phyloP scores from a whole-genome alignment of 1,140 invertebrate species.

The Tetragnatha versicolor region DNA sequence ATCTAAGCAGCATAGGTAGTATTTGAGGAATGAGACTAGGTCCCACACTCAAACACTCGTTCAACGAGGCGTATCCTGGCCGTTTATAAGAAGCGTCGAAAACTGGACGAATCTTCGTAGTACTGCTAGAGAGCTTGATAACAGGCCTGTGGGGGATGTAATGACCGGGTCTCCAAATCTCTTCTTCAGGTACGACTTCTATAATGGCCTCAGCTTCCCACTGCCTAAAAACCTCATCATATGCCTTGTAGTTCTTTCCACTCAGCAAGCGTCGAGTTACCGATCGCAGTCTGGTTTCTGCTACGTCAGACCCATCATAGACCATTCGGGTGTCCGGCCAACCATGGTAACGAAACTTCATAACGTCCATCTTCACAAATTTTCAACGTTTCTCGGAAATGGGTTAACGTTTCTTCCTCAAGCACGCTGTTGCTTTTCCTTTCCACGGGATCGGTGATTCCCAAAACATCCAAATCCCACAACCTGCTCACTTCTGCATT shows the following conservation, averaged over 20 bases:
- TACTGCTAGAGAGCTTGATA: neutral
- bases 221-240: slow-evolving; percentile 2
- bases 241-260: slow-evolving; percentile 2
- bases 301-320: slow-evolving; percentile 19
- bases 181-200: neutral
- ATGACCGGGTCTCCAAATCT: neutral
- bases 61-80: slow-evolving; percentile 17
- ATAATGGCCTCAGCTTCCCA: slow-evolving; percentile 5
- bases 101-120: neutral
- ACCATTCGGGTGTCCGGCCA: slow-evolving; percentile 10
- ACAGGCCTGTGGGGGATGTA: neutral
- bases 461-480: slow-evolving; percentile 19
- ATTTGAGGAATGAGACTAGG: slow-evolving; percentile 1
- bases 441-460: neutral
- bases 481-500: slow-evolving; percentile 4
- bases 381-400: slow-evolving; percentile 11
- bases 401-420: slow-evolving; percentile 19
- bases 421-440: slow-evolving; percentile 9
- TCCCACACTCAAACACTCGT: slow-evolving; percentile 27
- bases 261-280: slow-evolving; percentile 4
- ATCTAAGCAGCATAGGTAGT: neutral
- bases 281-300: slow-evolving; percentile 7
- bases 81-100: slow-evolving; percentile 10
- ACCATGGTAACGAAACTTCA: slow-evolving; percentile 13
- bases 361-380: neutral